Percentiles rank a stretch among this genome's conserved stretches.
Conservation (phyloP, 2,888 invertebrate species). For the Pristionchus exspectatus region DNA sequence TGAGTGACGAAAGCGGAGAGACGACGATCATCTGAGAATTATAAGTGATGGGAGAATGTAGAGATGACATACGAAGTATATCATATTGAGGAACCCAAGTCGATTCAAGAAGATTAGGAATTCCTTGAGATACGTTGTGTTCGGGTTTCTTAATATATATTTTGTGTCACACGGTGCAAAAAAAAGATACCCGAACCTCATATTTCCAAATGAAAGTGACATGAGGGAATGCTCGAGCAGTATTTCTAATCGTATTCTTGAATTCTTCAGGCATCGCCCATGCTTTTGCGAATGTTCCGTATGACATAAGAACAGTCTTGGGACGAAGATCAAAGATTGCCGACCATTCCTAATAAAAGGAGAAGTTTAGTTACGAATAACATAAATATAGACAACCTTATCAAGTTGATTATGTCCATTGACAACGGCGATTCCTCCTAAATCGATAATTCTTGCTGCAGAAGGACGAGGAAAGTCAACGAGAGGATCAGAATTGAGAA, state of each 20-base stretch:
- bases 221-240: neutral
- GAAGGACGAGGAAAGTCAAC: slow-evolving; percentile 38
- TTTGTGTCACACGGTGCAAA: neutral
- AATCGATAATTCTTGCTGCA: neutral
- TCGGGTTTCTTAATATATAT: slow-evolving; percentile 14
- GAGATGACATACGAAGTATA: neutral
- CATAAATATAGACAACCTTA: neutral
- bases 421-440: slow-evolving; percentile 10
- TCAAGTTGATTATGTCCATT: slow-evolving; percentile 29
- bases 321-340: slow-evolving; percentile 23
- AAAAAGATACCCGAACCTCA: neutral
- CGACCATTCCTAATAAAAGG: slow-evolving; percentile 11
- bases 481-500: slow-evolving; percentile 18
- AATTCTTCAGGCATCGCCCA: slow-evolving; percentile 39
- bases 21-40: slow-evolving; percentile 18
- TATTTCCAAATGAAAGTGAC: slow-evolving; percentile 51
- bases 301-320: slow-evolving; percentile 33
- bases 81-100: slow-evolving; percentile 43
- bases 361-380: neutral
- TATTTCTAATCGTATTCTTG: slow-evolving; percentile 36
- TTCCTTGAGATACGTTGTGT: slow-evolving; percentile 29
- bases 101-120: slow-evolving; percentile 32
- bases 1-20: slow-evolving; percentile 47
- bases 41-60: neutral
- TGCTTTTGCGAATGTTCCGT: slow-evolving; percentile 47